Evolutionary conservation across 2,113 vertebrate genomes (phyloP).

Genomic region (Gasterosteus nipponicus): DNA sequence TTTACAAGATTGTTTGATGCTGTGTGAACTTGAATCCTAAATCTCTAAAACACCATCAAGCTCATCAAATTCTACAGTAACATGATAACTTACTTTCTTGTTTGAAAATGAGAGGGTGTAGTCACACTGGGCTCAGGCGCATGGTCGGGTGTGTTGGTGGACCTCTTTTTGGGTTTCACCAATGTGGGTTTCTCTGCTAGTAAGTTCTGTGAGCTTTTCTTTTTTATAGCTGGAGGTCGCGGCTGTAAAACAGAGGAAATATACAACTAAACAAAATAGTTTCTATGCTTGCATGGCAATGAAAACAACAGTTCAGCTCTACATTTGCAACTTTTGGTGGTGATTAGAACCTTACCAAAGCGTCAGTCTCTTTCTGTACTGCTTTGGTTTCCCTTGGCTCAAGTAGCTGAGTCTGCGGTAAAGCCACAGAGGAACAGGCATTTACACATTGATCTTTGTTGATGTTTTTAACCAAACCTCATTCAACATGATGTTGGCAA

Average conservation of each 20-base stretch:
- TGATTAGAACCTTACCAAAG: conserved; percentile 42
- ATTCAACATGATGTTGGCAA: not conserved
- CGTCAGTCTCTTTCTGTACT: conserved; percentile 50
- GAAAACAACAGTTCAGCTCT: not conserved
- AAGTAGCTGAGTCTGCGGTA: conserved; percentile 43
- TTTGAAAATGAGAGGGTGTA: not conserved
- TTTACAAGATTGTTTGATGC: not conserved
- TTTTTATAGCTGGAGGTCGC: conserved; percentile 50
- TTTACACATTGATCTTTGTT: not conserved
- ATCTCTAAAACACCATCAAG: not conserved
- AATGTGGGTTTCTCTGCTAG: not conserved
- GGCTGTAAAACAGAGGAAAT: conserved; percentile 44
- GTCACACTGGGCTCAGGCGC: conserved; percentile 26
- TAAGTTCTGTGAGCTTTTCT: conserved; percentile 43
- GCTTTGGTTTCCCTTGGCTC: conserved; percentile 36
- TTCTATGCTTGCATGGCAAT: not conserved
- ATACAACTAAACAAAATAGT: not conserved
- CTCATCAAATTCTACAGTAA: not conserved
- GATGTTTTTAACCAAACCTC: not conserved
- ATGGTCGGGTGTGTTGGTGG: conserved; percentile 17
- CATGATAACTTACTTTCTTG: conserved; percentile 40
- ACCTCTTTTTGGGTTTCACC: conserved; percentile 46
- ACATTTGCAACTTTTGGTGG: not conserved
- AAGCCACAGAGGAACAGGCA: not conserved
- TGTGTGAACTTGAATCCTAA: not conserved